A percentile compares a stretch with the other conserved stretches of the same genome.
These are phyloP conservation scores for Mizuhopecten yessoensis DNA, from an alignment of 1,140 invertebrate species.

Conservation along the genomic window DNA sequence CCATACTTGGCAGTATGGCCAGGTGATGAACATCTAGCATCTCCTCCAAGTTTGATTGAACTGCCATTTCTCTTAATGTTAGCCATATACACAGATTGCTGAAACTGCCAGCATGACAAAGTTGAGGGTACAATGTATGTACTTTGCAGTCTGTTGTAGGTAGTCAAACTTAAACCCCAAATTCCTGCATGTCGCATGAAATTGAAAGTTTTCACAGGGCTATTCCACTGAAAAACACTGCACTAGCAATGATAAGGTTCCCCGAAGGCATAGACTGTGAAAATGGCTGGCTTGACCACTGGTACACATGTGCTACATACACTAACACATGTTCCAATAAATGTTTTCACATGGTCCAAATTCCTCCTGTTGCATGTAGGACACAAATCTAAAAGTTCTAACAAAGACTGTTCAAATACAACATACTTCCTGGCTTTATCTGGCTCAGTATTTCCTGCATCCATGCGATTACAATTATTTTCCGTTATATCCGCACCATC, in stretches of 20 bases:
- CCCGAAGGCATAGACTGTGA: constrained; percentile 29
- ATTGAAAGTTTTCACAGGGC: constrained; percentile 42
- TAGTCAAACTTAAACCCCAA: constrained; percentile 24
- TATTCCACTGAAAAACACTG: constrained; percentile 42
- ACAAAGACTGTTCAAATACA: constrained; percentile 47
- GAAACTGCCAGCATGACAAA: neutral
- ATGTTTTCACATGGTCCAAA: neutral
- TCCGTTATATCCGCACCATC: too few species aligned
- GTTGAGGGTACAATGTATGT: constrained; percentile 44
- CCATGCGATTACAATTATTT: too few species aligned
- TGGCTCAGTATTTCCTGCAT: too few species aligned
- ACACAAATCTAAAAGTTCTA: constrained; percentile 8
- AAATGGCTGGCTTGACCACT: constrained; percentile 46
- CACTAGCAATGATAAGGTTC: constrained; percentile 47
- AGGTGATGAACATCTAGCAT: constrained; percentile 45
- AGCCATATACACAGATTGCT: neutral
- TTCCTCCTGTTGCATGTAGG: neutral
- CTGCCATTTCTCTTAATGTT: neutral
- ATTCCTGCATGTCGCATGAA: constrained; percentile 41
- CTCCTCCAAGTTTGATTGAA: constrained; percentile 19
- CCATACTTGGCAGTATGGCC: constrained; percentile 44
- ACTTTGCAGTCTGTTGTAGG: constrained; percentile 43
- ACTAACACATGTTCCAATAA: neutral
- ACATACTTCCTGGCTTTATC: constrained; percentile 49
- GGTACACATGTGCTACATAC: constrained; percentile 1